phyloP scores from a whole-genome alignment of 2,113 vertebrate species.

The Formicarius rufipectus region DNA sequence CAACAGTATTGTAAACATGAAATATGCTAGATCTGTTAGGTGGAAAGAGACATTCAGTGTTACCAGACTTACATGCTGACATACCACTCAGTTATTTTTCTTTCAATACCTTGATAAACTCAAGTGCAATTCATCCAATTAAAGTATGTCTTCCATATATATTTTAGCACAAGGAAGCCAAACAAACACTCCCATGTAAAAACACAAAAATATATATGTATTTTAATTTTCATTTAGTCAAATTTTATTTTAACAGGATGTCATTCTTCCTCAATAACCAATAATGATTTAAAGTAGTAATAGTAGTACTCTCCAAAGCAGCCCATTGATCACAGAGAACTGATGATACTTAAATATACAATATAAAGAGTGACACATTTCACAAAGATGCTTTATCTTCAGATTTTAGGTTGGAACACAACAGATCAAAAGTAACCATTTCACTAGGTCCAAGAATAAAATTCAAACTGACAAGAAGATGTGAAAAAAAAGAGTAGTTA shows the following conservation, averaged over 20 bases:
- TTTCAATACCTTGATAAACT: background rate
- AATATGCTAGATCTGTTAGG: background rate
- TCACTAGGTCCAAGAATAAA: slow-evolving; percentile 15
- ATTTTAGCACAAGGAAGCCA: background rate
- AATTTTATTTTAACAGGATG: slow-evolving; percentile 69
- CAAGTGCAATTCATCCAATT: background rate
- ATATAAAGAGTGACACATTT: slow-evolving; percentile 32
- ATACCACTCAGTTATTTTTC: background rate
- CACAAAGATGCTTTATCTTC: slow-evolving; percentile 25
- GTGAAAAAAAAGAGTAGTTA: slow-evolving; percentile 30
- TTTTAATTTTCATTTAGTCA: slow-evolving; percentile 62
- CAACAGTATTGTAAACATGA: background rate
- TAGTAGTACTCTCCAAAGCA: slow-evolving; percentile 38
- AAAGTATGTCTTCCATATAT: background rate
- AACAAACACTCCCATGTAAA: slow-evolving; percentile 6
- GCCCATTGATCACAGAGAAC: slow-evolving; percentile 31
- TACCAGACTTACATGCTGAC: background rate
- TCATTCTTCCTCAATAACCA: slow-evolving; percentile 49
- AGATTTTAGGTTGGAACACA: slow-evolving; percentile 10
- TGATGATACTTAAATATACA: slow-evolving; percentile 41
- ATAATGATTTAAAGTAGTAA: slow-evolving; percentile 36
- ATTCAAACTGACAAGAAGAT: background rate
- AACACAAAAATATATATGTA: slow-evolving; percentile 55
- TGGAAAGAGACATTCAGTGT: background rate
- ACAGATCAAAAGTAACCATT: slow-evolving; percentile 13